Percentiles rank a stretch among this genome's conserved stretches.
Conservation (phyloP, 2,113 vertebrate genomes). For the Lagopus leucura region DNA sequence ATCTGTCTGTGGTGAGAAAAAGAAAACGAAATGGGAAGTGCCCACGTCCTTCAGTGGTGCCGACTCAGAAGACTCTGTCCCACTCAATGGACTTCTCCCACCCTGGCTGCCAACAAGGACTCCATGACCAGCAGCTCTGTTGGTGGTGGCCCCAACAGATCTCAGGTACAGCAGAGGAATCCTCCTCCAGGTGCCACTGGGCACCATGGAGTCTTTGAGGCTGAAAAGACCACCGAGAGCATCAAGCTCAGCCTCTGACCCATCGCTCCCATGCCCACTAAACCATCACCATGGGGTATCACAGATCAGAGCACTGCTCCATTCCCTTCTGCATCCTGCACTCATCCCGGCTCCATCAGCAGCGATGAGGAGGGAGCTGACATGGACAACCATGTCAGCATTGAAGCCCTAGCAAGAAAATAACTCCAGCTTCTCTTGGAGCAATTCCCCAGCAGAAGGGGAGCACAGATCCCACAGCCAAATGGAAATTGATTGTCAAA, state of each 20-base stretch:
- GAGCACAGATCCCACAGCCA: not conserved
- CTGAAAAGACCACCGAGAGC: no score
- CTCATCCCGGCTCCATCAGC: no score
- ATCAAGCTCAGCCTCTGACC: no score
- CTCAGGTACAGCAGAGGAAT: no score
- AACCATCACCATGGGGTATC: not conserved
- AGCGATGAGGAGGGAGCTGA: not conserved
- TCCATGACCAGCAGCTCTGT: not conserved
- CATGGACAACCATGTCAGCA: not conserved
- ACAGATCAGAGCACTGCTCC: not conserved
- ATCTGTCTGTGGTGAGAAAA: not conserved
- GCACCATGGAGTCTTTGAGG: no score
- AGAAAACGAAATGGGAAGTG: not conserved
- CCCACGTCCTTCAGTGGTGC: accelerated
- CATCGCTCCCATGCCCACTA: no score
- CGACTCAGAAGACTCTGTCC: accelerated
- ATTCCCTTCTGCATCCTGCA: not conserved
- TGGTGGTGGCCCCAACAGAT: accelerated
- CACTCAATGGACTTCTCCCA: not conserved
- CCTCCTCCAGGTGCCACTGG: no score
- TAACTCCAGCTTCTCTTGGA: not conserved
- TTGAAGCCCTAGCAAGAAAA: not conserved
- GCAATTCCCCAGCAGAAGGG: no score
- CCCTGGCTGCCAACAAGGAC: not conserved
- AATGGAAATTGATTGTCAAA: no score